Evolutionary conservation across 2,888 invertebrate species (phyloP).

Genomic region (Ceraclea dissimilis): DNA sequence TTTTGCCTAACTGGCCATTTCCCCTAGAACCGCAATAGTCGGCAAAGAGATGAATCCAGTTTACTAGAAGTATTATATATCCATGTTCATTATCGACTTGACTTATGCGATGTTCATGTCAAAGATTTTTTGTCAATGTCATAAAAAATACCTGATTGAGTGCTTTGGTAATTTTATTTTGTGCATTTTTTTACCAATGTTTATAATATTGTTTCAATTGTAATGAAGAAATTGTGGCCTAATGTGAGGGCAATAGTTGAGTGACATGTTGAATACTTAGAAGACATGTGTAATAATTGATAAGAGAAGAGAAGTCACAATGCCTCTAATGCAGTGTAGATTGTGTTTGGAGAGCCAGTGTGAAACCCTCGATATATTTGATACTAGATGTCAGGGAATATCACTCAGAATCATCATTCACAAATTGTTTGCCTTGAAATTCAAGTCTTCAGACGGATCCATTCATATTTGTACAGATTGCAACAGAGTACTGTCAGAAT

Average conservation of each 20-base stretch:
- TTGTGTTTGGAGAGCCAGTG: background rate
- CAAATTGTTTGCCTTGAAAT: conserved; percentile 4
- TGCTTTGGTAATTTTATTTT: no score
- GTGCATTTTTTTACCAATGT: no score
- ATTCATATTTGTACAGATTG: background rate
- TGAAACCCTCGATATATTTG: background rate
- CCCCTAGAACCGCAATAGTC: no score
- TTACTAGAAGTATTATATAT: no score
- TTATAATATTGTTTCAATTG: no score
- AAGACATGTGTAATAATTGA: background rate
- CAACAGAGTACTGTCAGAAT: conserved; percentile 4
- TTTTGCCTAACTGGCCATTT: no score
- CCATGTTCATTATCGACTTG: no score
- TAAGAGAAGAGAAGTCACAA: background rate
- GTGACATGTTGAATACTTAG: no score
- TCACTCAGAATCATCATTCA: conserved; percentile 2
- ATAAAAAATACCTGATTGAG: background rate
- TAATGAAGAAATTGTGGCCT: no score
- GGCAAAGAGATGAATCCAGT: no score
- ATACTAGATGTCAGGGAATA: conserved; percentile 4
- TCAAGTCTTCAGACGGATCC: background rate
- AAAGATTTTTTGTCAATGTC: background rate
- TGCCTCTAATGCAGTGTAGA: background rate
- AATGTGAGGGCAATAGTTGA: no score
- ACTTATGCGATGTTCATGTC: background rate